A percentile compares a stretch with the other conserved stretches of the same genome.
phyloP scores from a whole-genome alignment of 2,797 vertebrate species.

The Anguilla anguilla region DNA sequence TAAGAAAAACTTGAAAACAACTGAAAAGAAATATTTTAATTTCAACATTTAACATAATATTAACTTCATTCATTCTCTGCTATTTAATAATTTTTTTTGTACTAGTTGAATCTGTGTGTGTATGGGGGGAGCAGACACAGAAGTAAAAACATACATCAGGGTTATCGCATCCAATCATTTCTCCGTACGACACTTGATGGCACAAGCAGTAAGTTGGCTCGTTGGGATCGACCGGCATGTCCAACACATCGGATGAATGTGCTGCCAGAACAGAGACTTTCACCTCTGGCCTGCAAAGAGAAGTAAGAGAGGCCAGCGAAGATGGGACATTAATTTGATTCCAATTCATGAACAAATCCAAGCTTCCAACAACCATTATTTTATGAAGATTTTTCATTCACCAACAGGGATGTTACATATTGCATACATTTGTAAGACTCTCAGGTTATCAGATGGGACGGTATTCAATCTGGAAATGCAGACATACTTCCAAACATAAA shows the following conservation, averaged over 20 bases:
- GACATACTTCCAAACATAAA: background rate
- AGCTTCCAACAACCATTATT: background rate
- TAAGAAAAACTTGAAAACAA: background rate
- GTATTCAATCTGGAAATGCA: background rate
- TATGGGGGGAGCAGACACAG: background rate
- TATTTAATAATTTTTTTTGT: background rate
- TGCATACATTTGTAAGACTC: background rate
- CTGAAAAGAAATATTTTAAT: background rate
- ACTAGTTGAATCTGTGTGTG: background rate
- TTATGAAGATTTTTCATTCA: background rate
- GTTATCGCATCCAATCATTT: slow-evolving; percentile 99
- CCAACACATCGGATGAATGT: slow-evolving; percentile 91
- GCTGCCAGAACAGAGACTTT: slow-evolving; percentile 85
- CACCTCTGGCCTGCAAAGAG: slow-evolving; percentile 78
- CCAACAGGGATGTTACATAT: background rate
- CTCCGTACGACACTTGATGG: slow-evolving; percentile 95
- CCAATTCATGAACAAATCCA: background rate
- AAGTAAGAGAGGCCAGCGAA: background rate
- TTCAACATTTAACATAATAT: background rate
- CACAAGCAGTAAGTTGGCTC: slow-evolving; percentile 95
- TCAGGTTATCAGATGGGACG: background rate
- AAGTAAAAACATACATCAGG: slow-evolving; percentile 78
- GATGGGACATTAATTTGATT: background rate
- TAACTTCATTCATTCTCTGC: background rate
- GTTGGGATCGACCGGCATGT: slow-evolving; percentile 96